Conservation (phyloP, 2,797 vertebrate genomes). For the Acanthiza pusilla region DNA sequence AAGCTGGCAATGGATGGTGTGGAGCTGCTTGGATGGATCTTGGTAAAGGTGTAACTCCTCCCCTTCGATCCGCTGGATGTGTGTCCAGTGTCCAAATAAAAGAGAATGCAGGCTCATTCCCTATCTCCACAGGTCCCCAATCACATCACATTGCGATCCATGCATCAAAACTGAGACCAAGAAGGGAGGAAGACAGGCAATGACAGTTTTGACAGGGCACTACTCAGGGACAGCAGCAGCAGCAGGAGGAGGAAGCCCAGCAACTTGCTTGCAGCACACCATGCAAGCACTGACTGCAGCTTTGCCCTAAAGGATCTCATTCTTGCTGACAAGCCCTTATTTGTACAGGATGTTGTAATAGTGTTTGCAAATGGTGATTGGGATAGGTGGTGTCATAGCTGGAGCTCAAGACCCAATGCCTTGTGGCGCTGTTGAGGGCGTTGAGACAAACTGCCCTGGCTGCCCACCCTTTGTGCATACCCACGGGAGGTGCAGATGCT, state of each 20-base stretch:
- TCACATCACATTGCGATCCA: not conserved
- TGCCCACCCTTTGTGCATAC: not conserved
- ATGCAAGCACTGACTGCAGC: not conserved
- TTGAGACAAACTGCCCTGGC: not conserved
- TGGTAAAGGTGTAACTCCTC: not conserved
- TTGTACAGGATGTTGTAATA: not conserved
- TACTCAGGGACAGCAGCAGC: fast-evolving
- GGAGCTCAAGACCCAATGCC: not conserved
- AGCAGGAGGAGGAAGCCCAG: not conserved
- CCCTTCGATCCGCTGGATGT: not conserved
- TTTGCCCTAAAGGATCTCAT: not conserved
- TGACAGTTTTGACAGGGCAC: not conserved
- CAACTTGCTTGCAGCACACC: not conserved
- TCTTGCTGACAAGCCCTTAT: not conserved
- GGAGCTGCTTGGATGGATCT: not conserved
- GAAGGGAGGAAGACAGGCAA: not conserved
- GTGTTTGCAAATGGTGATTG: not conserved
- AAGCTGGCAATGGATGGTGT: not conserved
- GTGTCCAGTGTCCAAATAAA: not conserved
- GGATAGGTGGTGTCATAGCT: not conserved
- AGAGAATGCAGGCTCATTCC: not conserved
- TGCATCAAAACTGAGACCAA: not conserved
- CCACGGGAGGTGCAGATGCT: not conserved
- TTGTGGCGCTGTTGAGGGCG: not conserved
- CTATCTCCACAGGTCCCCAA: not conserved